A percentile compares a stretch with the other conserved stretches of the same genome.
Conservation (phyloP, 2,797 vertebrate species). For the Halcyon smyrnensis region DNA sequence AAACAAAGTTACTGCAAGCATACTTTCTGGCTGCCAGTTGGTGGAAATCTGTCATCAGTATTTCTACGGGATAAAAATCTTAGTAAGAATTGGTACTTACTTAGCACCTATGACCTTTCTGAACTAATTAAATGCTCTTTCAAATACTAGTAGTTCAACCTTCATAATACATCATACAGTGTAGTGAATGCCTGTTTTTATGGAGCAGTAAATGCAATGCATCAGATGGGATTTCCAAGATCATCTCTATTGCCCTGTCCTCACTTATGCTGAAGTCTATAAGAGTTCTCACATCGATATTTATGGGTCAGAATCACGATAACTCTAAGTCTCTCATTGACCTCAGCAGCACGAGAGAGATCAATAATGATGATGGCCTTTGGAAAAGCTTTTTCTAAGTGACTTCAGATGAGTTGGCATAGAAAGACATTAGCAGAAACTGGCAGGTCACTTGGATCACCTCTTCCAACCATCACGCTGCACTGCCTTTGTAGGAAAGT, state of each 20-base stretch:
- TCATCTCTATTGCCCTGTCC: neutral
- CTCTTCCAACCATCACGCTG: neutral
- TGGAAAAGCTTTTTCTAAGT: conserved; percentile 15
- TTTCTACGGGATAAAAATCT: neutral
- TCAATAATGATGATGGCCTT: neutral
- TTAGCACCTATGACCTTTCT: neutral
- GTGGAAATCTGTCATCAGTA: neutral
- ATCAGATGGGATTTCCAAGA: conserved; percentile 15
- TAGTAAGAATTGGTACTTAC: neutral
- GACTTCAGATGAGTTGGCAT: neutral
- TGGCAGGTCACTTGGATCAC: neutral
- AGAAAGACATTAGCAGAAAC: neutral
- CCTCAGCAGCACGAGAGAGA: conserved; percentile 21
- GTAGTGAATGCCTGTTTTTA: neutral
- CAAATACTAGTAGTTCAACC: neutral
- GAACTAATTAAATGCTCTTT: conserved; percentile 1
- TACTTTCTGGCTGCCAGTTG: neutral
- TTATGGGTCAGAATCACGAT: neutral
- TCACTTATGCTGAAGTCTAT: neutral
- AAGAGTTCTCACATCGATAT: neutral
- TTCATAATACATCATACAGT: neutral
- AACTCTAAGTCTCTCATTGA: neutral
- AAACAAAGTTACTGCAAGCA: neutral
- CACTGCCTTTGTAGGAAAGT: neutral
- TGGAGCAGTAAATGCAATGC: conserved; percentile 1